phyloP scores from a whole-genome alignment of 2,888 invertebrate genomes.

The Cephonodes hylas region DNA sequence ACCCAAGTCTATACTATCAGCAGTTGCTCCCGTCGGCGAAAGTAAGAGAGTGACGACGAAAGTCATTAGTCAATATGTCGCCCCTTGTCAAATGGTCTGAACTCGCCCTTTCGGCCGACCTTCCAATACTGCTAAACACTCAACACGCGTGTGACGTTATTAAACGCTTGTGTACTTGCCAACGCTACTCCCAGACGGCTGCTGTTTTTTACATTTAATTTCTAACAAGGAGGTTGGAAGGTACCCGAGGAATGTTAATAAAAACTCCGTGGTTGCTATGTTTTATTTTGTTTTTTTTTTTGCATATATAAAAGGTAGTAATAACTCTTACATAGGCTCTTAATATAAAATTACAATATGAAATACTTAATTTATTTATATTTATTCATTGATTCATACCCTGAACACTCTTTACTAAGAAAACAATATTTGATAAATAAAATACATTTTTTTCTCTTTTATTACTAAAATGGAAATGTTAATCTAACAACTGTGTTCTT shows the following conservation, averaged over 20 bases:
- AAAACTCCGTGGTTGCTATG: neutral
- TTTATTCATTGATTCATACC: too few species aligned
- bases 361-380: too few species aligned
- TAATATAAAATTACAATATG: too few species aligned
- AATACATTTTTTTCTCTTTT: too few species aligned
- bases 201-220: neutral
- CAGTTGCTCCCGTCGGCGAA: conserved; percentile 36
- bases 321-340: too few species aligned
- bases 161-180: conserved; percentile 30
- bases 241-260: neutral
- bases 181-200: neutral
- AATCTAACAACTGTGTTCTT: too few species aligned
- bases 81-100: conserved; percentile 72
- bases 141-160: conserved; percentile 62
- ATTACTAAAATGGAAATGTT: too few species aligned
- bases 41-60: conserved; percentile 61
- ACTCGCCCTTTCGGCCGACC: conserved; percentile 59
- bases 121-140: conserved; percentile 60
- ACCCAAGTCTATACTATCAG: conserved; percentile 23
- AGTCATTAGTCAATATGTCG: conserved; percentile 77
- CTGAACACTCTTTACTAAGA: too few species aligned
- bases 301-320: too few species aligned
- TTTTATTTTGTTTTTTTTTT: too few species aligned
- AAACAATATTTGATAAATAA: too few species aligned
- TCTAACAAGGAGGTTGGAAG: neutral